A percentile compares a stretch with the other conserved stretches of the same genome.
Conservation (phyloP, 2,888 invertebrate species). For the Melanostoma scalare region DNA sequence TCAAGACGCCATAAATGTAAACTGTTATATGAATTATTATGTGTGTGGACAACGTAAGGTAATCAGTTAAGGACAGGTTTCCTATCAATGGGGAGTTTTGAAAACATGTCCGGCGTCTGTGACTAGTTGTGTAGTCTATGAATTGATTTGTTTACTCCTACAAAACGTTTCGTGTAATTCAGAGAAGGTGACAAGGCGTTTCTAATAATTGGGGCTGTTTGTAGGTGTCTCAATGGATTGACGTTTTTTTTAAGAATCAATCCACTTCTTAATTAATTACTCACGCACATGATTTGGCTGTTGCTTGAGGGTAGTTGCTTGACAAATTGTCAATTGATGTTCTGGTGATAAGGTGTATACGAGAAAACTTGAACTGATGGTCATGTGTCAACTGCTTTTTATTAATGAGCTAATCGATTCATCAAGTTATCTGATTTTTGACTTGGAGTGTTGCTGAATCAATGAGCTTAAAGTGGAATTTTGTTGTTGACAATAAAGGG, state of each 20-base stretch:
- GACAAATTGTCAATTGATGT: constrained; percentile 57
- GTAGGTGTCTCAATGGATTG: neutral
- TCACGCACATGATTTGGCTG: neutral
- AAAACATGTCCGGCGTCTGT: constrained; percentile 6
- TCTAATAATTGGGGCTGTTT: constrained; percentile 17
- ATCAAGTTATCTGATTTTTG: constrained; percentile 16
- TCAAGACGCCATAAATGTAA: constrained; percentile 35
- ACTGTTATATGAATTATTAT: constrained; percentile 53
- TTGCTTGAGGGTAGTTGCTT: constrained; percentile 42
- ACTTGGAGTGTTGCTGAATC: constrained; percentile 4
- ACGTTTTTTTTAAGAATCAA: constrained; percentile 33
- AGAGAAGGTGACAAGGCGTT: constrained; percentile 7
- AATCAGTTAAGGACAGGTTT: constrained; percentile 50
- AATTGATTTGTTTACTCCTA: constrained; percentile 39
- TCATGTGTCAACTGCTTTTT: constrained; percentile 41
- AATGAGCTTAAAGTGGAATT: neutral
- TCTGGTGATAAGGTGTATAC: constrained; percentile 20
- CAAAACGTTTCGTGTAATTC: constrained; percentile 20
- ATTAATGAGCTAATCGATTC: constrained; percentile 49
- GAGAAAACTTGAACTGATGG: constrained; percentile 30
- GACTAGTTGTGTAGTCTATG: neutral
- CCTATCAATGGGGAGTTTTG: constrained; percentile 1
- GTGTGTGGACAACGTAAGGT: constrained; percentile 15
- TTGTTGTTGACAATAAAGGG: neutral
- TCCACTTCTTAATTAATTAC: constrained; percentile 52